Conservation (phyloP, 2,888 invertebrate genomes). For the Pomacea canaliculata region DNA sequence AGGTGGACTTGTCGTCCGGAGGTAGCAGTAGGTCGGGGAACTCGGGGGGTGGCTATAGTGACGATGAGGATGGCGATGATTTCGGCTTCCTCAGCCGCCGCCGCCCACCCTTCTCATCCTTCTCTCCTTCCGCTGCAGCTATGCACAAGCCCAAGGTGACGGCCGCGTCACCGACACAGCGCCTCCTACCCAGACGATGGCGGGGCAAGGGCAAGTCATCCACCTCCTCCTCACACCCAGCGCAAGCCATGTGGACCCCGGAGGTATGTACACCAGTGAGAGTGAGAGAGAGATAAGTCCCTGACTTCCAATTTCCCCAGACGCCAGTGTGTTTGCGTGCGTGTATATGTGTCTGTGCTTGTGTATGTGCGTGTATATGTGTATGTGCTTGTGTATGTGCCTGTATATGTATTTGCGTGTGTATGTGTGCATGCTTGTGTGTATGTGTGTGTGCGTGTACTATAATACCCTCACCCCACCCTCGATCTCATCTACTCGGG, state of each 20-base stretch:
- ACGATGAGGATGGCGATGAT: constrained; percentile 58
- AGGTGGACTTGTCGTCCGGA: constrained; percentile 23
- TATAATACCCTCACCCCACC: no score
- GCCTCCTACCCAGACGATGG: constrained; percentile 78
- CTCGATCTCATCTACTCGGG: no score
- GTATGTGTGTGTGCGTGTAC: not conserved
- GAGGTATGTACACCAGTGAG: constrained; percentile 71
- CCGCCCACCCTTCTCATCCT: constrained; percentile 35
- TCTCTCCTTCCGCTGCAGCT: constrained; percentile 49
- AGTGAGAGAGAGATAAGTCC: not conserved
- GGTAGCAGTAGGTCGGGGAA: constrained; percentile 21
- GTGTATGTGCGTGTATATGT: not conserved
- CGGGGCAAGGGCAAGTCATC: constrained; percentile 84
- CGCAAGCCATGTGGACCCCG: constrained; percentile 81
- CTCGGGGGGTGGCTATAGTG: constrained; percentile 37
- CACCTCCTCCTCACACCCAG: constrained; percentile 72
- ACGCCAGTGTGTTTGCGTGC: no score
- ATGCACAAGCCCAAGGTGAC: constrained; percentile 59
- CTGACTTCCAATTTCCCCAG: no score
- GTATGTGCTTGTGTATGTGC: not conserved
- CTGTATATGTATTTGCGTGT: not conserved
- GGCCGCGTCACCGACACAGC: constrained; percentile 50
- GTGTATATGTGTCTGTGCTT: not conserved
- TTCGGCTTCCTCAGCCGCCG: constrained; percentile 58
- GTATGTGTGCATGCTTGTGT: not conserved